A percentile compares a stretch with the other conserved stretches of the same genome.
Conservation (phyloP, 2,113 vertebrate species). For the Anguilla rostrata region DNA sequence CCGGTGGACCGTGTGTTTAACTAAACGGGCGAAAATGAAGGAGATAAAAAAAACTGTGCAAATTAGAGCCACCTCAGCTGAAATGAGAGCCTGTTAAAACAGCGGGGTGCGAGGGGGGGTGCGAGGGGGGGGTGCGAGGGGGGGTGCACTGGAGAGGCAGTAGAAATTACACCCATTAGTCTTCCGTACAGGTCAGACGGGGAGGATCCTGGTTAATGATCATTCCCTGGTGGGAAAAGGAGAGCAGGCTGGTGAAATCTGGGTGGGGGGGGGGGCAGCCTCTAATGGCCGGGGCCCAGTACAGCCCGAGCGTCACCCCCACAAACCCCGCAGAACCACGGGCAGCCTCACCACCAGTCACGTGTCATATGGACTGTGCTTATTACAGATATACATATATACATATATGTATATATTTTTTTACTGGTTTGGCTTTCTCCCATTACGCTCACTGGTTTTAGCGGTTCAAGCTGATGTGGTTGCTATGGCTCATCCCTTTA, state of each 20-base stretch:
- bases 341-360: not conserved
- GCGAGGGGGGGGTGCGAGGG: slow-evolving; percentile 16
- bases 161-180: slow-evolving; percentile 45
- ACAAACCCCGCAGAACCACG: not conserved
- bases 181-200: slow-evolving; percentile 35
- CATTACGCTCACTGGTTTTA: not conserved
- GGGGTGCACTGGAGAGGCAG: slow-evolving; percentile 20
- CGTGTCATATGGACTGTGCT: not conserved
- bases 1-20: too few relatives aligned
- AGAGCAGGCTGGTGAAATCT: not conserved
- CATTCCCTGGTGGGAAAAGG: slow-evolving; percentile 7
- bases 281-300: not conserved
- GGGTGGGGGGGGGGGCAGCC: not conserved
- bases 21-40: not conserved
- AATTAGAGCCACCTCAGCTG: slow-evolving; percentile 18
- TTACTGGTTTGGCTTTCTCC: not conserved
- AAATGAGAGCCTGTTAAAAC: slow-evolving; percentile 38
- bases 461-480: not conserved
- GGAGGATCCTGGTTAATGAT: slow-evolving; percentile 36
- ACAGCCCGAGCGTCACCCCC: not conserved
- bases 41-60: not conserved
- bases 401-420: not conserved
- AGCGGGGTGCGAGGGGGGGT: slow-evolving; percentile 19
- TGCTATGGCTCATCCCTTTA: not conserved
- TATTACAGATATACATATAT: not conserved